Evolutionary conservation across 2,113 vertebrate genomes (phyloP).

Genomic region (Vireo altiloquus): DNA sequence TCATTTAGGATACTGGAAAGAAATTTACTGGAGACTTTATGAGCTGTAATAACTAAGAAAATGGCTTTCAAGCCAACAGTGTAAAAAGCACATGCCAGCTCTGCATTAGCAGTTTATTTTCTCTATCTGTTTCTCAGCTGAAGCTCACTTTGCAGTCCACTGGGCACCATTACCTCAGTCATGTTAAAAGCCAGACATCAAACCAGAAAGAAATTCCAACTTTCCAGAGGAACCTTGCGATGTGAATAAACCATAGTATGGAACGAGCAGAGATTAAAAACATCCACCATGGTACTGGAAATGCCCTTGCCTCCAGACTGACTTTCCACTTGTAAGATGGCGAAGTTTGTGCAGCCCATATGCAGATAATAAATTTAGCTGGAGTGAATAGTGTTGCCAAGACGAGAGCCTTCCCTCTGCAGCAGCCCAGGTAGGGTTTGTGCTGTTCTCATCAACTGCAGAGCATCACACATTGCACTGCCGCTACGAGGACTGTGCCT

Average conservation of each 20-base stretch:
- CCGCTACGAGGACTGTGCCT: not conserved
- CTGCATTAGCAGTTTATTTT: constrained; percentile 40
- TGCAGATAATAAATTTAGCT: constrained; percentile 23
- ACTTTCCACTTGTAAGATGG: not conserved
- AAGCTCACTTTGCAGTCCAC: constrained; percentile 37
- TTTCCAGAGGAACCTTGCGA: constrained; percentile 4
- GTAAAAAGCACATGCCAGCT: constrained; percentile 34
- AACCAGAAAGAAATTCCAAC: constrained; percentile 37
- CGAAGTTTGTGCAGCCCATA: not conserved
- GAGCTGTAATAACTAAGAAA: constrained; percentile 53
- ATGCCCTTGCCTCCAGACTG: not conserved
- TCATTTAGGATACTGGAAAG: constrained; percentile 47
- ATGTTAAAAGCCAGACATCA: constrained; percentile 36
- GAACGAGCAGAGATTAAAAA: constrained; percentile 53
- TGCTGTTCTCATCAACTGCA: constrained; percentile 19
- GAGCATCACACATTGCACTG: not conserved
- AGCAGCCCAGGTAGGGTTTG: constrained; percentile 20
- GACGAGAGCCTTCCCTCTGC: not conserved
- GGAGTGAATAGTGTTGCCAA: not conserved
- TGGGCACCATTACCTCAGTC: constrained; percentile 39
- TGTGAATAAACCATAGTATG: not conserved
- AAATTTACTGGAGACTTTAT: constrained; percentile 51
- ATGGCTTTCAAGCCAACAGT: constrained; percentile 40
- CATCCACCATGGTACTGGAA: constrained; percentile 27
- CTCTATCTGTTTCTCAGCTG: constrained; percentile 53